These are phyloP conservation scores for Cheumatopsyche charites DNA, from an alignment of 1,140 invertebrate species.

Conservation along the genomic window DNA sequence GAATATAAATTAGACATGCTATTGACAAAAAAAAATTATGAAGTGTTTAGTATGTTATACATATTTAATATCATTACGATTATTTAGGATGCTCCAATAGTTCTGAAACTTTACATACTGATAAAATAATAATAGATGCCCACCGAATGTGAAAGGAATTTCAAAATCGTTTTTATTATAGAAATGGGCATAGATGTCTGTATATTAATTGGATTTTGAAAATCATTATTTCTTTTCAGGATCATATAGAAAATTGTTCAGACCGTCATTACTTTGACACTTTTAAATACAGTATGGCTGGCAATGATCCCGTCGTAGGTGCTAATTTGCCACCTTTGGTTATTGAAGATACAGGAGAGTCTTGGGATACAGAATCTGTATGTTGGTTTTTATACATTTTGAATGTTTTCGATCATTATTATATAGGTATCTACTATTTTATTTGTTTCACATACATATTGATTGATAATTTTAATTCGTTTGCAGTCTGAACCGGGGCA, in stretches of 20 bases:
- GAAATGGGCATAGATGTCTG: slow-evolving; percentile 4
- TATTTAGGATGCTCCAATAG: no score
- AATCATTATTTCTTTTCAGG: slow-evolving; percentile 50
- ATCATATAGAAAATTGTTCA: slow-evolving; percentile 51
- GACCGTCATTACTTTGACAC: slow-evolving; percentile 51
- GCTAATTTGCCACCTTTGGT: neutral
- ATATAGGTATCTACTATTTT: no score
- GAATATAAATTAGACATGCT: no score
- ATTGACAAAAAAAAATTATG: no score
- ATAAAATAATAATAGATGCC: no score
- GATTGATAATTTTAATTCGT: no score
- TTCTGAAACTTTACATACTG: no score
- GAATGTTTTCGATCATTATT: no score
- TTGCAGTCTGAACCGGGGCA: no score
- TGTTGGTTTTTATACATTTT: neutral
- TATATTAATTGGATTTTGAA: no score
- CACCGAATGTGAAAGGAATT: no score
- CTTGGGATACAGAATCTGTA: neutral
- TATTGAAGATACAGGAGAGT: neutral
- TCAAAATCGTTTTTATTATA: slow-evolving; percentile 3
- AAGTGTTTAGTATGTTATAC: slow-evolving; percentile 10
- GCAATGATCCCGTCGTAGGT: neutral
- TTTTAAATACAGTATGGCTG: slow-evolving; percentile 44
- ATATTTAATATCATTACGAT: slow-evolving; percentile 1
- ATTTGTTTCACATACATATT: no score